Percentiles rank a stretch among this genome's conserved stretches.
phyloP scores from a whole-genome alignment of 2,797 vertebrate genomes.

The Pipistrellus nathusii region DNA sequence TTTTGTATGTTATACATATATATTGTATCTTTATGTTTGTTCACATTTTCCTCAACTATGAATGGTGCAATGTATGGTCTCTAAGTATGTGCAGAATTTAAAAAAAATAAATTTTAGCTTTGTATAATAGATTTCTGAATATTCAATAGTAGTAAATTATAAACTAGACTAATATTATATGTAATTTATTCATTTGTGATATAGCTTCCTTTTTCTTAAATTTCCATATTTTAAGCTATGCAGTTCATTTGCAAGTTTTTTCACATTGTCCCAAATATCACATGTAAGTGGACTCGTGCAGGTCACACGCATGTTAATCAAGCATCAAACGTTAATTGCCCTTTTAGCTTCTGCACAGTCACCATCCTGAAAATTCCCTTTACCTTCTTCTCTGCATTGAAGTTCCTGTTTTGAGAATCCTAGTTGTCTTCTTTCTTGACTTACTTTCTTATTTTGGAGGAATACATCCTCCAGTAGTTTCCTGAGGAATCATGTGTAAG shows the following conservation, averaged over 20 bases:
- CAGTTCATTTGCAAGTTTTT: neutral
- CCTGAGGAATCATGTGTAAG: neutral
- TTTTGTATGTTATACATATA: neutral
- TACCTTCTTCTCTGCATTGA: neutral
- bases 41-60: neutral
- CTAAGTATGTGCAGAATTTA: neutral
- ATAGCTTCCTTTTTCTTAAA: neutral
- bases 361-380: neutral
- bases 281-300: neutral
- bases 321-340: neutral
- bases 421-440: neutral
- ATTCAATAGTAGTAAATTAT: neutral
- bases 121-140: neutral
- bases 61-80: neutral
- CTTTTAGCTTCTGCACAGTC: neutral
- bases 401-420: neutral
- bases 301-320: neutral
- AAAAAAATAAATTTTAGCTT: neutral
- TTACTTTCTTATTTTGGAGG: neutral
- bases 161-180: neutral
- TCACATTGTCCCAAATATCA: neutral
- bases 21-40: neutral
- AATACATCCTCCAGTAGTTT: neutral
- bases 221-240: neutral
- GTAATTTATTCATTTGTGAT: neutral